Percentiles rank a stretch among this genome's conserved stretches.
phyloP scores from a whole-genome alignment of 35 echinoderm and acorn worm species.

The Ophiothrix spiculata region DNA sequence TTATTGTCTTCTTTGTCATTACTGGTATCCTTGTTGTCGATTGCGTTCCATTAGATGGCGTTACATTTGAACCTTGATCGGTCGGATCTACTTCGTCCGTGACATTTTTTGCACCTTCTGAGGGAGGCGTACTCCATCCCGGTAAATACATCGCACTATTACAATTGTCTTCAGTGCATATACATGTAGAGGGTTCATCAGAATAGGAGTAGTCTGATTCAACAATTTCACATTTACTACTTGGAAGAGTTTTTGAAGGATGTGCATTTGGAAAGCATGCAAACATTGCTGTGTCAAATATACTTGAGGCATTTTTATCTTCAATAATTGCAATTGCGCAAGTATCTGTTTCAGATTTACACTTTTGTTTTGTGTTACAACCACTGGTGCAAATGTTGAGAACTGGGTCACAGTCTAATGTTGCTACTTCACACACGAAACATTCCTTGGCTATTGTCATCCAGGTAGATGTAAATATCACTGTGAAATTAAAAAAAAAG shows the following conservation, averaged over 20 bases:
- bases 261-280: no score
- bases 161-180: slow-evolving; percentile 32
- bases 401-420: not conserved
- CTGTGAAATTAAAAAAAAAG: not conserved
- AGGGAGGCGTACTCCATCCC: not conserved
- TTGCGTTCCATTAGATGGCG: no score
- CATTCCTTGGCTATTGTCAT: not conserved
- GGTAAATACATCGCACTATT: slow-evolving; percentile 36
- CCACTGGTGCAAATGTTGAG: not conserved
- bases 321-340: not conserved
- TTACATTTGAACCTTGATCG: not conserved
- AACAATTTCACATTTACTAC: no score
- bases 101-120: not conserved
- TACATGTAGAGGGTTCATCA: slow-evolving; percentile 3
- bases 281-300: no score
- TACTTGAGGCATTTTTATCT: no score
- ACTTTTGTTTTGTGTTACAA: not conserved
- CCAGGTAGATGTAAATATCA: not conserved
- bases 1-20: no score
- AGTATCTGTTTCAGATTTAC: not conserved
- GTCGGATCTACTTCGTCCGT: not conserved
- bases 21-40: no score
- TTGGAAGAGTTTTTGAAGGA: no score
- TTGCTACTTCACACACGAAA: not conserved
- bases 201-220: not conserved